A percentile compares a stretch with the other conserved stretches of the same genome.
These are phyloP conservation scores for Gulo gulo DNA, from an alignment of 2,113 vertebrate genomes.

Conservation along the genomic window DNA sequence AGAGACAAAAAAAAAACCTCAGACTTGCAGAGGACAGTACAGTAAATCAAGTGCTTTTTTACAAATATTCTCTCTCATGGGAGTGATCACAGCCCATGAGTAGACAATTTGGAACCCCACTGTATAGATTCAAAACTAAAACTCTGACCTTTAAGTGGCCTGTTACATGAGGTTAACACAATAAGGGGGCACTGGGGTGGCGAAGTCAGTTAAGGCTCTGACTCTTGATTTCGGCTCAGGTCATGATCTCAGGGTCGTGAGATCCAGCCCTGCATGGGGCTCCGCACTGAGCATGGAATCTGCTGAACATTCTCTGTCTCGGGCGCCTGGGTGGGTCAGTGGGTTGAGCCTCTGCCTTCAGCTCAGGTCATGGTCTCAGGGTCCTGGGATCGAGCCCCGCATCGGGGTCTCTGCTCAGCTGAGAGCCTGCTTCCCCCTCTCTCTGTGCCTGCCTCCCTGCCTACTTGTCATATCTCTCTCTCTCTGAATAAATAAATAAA, in stretches of 20 bases:
- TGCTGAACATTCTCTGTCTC: background rate
- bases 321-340: too few relatives aligned
- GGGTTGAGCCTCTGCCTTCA: too few relatives aligned
- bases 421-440: too few relatives aligned
- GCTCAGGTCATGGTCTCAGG: too few relatives aligned
- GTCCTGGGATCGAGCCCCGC: too few relatives aligned
- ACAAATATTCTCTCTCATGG: background rate
- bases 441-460: too few relatives aligned
- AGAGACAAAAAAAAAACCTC: conserved; percentile 6
- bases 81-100: background rate
- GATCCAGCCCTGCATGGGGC: background rate
- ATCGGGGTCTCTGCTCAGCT: too few relatives aligned
- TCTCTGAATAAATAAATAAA: too few relatives aligned
- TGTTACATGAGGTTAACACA: background rate
- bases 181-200: background rate
- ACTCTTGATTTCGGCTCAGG: background rate
- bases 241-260: background rate
- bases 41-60: background rate
- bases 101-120: background rate
- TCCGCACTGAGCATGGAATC: background rate
- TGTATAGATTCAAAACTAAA: background rate
- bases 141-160: background rate
- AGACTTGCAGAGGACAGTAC: background rate
- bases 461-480: too few relatives aligned
- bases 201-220: background rate